Evolutionary conservation across 2,888 invertebrate species (phyloP), one percentile per base, ranked within the genome.

Genomic region (Melitaea athalia): DNA sequence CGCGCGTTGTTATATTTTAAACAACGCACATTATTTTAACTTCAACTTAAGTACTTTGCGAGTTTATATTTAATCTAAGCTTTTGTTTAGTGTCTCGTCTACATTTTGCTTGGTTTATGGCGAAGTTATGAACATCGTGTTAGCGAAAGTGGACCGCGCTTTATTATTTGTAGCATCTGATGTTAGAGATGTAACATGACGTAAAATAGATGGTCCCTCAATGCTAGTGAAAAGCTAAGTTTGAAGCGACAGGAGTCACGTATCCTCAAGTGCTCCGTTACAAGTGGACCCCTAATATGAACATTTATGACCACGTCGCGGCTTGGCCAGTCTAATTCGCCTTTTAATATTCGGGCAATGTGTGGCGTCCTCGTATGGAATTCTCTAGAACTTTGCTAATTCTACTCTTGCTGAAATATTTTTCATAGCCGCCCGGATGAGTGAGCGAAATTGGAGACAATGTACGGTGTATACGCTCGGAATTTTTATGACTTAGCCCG

Each of bases 321-420:
- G 78, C 83, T 82, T 85, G 86, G 81, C 83, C 82, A 81, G 81
- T 85, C 81, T 86, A 88, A 89, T 88, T 87, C 80, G 80, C 81
- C 84, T 86, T 87, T 89, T 90, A 88, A 89, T 89, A 91, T 90
- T 89, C 91, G 83, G 79, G 71, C 85, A 81, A 84, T 87, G 87
- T 87, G 82, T 85, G 78, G 78, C 78, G 74, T 75, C 74, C 77
- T 79, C 80, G 77, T 79, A 79, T 78, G 79, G 79, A 78, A 80
- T 81, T 78, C 77, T 76, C 77, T 75, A 77, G 74, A 88, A 87
- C 85, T 87, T 88, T 84, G 76, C 81, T 86, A 85, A 86, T 86
- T 85, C 79, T 78, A 79, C 73, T 77, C 76, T 78, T 74, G 82
- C 79, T 79, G 64, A 75, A 80, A 83, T 83, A 85, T 87, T 87